Base-by-base conservation (phyloP, 30 jellyfish, hydroid and myxozoan species). In the Cassiopea andromeda region DNA sequence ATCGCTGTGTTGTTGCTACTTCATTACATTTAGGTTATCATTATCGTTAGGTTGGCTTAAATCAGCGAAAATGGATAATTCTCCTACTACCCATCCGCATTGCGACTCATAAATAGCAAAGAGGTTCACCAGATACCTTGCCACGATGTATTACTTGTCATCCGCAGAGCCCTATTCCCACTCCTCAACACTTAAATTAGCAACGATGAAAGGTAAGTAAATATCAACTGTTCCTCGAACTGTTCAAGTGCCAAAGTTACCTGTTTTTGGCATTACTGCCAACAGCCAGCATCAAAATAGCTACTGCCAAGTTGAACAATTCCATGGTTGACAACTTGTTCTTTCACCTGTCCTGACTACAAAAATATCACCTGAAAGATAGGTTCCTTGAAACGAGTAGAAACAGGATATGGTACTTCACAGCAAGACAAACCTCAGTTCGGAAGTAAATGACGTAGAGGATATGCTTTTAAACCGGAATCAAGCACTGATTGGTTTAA, bases 371-470 rank as follows among this genome's bases (percentile, higher is more conserved):
- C 68, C 0, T 7, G 14, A 58, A 58, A 6, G 14, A 6, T 58
- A 58, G 14, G 14, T 7, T 6, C 68, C 14, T 58, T 58, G 68
- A 14, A 58, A 58, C 68, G 15, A 64, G 2, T 5, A 14, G 73
- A 27, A 64, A 64, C 19, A 64, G 73, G 73, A 64, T 64, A 27
- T 64, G 19, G 6, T 5, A 9, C 43, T 2, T 64, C 73, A 64
- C 73, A 64, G 73, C 73, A 64, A 2, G 73, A 7, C 8, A 64
- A 64, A 13, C 73, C 19, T 17, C 19, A 17, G 15, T 64, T 64
- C 73, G 73, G 73, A 64, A 64, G 73, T 9, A 64, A 64, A 64
- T 64, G 73, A 64, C 73, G 73, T 64, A 54, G 7, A 54, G 7
- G 64, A 6, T 6, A 54, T 27, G 38, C 38, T 27, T 27, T 27